A percentile compares a stretch with the other conserved stretches of the same genome.
These are phyloP conservation scores for Paradisaea rubra DNA, from an alignment of 2,113 vertebrate species.

Conservation along the genomic window DNA sequence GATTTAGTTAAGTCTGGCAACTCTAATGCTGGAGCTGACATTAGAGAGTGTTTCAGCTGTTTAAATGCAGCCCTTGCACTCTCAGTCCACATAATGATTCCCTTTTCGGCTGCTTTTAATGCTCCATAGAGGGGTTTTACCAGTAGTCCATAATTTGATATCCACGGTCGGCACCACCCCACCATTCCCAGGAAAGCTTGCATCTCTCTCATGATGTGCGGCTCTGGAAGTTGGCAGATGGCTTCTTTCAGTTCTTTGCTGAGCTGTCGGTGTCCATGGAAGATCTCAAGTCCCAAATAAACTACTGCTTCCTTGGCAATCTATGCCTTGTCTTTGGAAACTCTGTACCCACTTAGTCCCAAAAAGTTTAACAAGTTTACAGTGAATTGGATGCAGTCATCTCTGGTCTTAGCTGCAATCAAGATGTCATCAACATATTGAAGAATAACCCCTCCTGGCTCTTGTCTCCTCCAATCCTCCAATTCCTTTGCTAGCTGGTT, in stretches of 20 bases:
- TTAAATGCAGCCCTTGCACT: background rate
- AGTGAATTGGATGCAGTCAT: no score
- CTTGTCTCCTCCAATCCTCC: no score
- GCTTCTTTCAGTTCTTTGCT: background rate
- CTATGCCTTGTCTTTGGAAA: no score
- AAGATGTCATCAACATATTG: no score
- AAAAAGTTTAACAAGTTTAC: no score
- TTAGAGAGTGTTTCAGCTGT: background rate
- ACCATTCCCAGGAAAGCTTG: background rate
- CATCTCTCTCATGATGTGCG: background rate
- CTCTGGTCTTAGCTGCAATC: no score
- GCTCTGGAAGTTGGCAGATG: background rate
- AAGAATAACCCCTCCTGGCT: no score
- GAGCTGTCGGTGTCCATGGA: background rate
- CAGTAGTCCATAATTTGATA: background rate
- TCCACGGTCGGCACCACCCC: background rate
- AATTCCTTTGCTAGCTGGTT: no score
- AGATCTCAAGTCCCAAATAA: no score
- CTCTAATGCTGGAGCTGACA: background rate
- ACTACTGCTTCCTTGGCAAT: no score
- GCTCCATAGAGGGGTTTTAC: background rate
- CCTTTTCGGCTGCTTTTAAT: background rate
- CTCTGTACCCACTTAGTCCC: no score
- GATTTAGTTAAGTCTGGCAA: background rate
- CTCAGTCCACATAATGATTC: background rate